These are phyloP conservation scores for Jaculus jaculus DNA, from an alignment of 2,113 vertebrate species.

Conservation along the genomic window DNA sequence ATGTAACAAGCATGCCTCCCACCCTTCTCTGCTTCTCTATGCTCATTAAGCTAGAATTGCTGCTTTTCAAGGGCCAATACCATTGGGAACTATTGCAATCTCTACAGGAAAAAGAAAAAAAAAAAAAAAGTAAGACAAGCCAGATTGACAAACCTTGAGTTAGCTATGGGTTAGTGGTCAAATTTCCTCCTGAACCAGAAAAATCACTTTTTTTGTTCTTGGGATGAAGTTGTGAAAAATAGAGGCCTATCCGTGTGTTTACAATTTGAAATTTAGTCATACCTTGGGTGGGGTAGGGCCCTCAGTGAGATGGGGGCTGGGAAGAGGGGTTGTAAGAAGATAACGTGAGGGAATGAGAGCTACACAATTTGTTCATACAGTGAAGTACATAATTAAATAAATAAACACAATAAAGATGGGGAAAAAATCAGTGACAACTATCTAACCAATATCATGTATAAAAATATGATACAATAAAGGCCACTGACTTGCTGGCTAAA, in stretches of 20 bases:
- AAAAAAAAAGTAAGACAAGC: not conserved
- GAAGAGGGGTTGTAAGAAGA: too few relatives aligned
- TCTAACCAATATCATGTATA: not conserved
- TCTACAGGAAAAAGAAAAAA: not conserved
- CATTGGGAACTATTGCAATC: not conserved
- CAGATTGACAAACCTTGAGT: not conserved
- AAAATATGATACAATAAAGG: slow-evolving; percentile 13
- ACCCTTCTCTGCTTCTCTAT: not conserved
- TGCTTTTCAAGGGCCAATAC: not conserved
- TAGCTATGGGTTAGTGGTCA: not conserved
- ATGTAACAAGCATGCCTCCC: too few relatives aligned
- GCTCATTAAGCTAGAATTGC: not conserved
- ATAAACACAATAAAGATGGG: not conserved
- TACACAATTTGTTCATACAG: too few relatives aligned
- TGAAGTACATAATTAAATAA: too few relatives aligned
- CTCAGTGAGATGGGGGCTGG: not conserved
- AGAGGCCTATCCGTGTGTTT: not conserved
- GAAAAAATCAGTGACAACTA: not conserved
- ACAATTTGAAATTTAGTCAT: slow-evolving; percentile 21
- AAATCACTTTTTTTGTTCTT: not conserved
- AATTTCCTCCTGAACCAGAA: not conserved
- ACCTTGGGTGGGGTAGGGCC: not conserved
- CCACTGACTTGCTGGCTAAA: not conserved
- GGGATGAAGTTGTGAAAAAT: slow-evolving; percentile 6
- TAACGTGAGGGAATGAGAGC: too few relatives aligned